Conservation (phyloP, 1,140 invertebrate genomes). For the Cephus cinctus region DNA sequence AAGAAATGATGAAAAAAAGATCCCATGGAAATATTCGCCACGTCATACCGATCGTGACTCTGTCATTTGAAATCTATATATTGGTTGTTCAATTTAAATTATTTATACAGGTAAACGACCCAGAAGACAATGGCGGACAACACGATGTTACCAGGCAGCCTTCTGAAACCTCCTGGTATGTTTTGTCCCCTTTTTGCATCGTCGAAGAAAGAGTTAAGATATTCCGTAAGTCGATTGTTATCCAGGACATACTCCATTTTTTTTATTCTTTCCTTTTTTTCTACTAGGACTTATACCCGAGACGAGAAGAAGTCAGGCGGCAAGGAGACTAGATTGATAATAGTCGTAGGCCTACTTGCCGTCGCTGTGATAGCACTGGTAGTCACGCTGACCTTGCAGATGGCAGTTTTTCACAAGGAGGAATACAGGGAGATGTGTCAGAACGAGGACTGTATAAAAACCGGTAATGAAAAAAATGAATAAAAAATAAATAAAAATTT, state of each 20-base stretch:
- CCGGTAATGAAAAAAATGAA: slow-evolving; percentile 35
- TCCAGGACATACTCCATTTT: too few species aligned
- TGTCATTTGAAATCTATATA: too few species aligned
- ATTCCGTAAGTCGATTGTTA: too few species aligned
- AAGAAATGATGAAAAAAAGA: too few species aligned
- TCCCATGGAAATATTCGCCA: too few species aligned
- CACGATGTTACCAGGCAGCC: slow-evolving; percentile 22
- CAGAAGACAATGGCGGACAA: slow-evolving; percentile 42
- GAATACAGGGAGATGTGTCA: slow-evolving; percentile 52
- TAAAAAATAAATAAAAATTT: too few species aligned
- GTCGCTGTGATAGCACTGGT: slow-evolving; percentile 49
- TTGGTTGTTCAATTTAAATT: too few species aligned
- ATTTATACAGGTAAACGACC: slow-evolving; percentile 45
- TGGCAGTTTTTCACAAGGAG: slow-evolving; percentile 38
- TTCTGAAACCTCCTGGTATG: slow-evolving; percentile 36
- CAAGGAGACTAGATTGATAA: slow-evolving; percentile 42
- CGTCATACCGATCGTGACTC: too few species aligned
- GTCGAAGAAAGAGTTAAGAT: too few species aligned
- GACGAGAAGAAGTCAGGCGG: slow-evolving; percentile 39
- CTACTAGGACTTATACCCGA: too few species aligned
- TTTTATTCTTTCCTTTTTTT: too few species aligned
- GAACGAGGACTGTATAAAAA: slow-evolving; percentile 51
- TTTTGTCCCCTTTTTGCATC: too few species aligned
- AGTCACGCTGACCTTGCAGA: slow-evolving; percentile 44
- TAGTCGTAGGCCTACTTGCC: slow-evolving; percentile 44